These are phyloP conservation scores for Dione vanillae DNA, from an alignment of 2,888 invertebrate species.

Conservation along the genomic window DNA sequence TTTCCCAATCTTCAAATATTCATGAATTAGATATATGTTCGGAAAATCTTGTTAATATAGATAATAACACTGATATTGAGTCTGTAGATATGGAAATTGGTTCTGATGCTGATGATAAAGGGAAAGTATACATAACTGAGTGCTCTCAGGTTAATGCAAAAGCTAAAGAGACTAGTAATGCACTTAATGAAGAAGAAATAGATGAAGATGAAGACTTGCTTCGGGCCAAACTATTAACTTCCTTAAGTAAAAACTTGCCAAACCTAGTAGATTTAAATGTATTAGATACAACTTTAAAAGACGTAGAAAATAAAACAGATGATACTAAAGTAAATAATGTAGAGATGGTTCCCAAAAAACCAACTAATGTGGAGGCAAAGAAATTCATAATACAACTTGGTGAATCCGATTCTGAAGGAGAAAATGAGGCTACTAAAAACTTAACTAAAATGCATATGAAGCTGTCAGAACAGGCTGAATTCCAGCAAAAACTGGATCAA, in stretches of 20 bases:
- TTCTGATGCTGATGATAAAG: constrained; percentile 73
- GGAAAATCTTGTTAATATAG: constrained; percentile 50
- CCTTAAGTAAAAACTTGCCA: constrained; percentile 84
- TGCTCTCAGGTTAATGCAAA: constrained; percentile 39
- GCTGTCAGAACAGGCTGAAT: constrained; percentile 72
- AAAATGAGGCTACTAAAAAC: constrained; percentile 80
- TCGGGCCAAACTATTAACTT: constrained; percentile 84
- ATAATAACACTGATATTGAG: constrained; percentile 78
- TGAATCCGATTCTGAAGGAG: constrained; percentile 79
- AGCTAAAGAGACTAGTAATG: constrained; percentile 41
- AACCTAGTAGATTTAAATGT: constrained; percentile 63
- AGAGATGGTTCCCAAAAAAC: constrained; percentile 12
- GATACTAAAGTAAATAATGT: constrained; percentile 13
- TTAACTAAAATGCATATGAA: constrained; percentile 81
- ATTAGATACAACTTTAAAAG: constrained; percentile 52
- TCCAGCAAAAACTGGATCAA: constrained; percentile 74
- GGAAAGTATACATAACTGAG: constrained; percentile 57
- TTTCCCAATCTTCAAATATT: constrained; percentile 66
- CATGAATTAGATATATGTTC: constrained; percentile 58
- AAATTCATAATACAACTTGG: constrained; percentile 75
- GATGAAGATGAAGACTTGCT: constrained; percentile 86
- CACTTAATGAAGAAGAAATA: constrained; percentile 62
- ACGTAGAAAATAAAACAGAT: constrained; percentile 42
- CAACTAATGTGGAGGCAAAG: constrained; percentile 62
- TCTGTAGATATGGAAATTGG: constrained; percentile 82